phyloP scores from a whole-genome alignment of 2,113 vertebrate genomes.

The Suncus etruscus region DNA sequence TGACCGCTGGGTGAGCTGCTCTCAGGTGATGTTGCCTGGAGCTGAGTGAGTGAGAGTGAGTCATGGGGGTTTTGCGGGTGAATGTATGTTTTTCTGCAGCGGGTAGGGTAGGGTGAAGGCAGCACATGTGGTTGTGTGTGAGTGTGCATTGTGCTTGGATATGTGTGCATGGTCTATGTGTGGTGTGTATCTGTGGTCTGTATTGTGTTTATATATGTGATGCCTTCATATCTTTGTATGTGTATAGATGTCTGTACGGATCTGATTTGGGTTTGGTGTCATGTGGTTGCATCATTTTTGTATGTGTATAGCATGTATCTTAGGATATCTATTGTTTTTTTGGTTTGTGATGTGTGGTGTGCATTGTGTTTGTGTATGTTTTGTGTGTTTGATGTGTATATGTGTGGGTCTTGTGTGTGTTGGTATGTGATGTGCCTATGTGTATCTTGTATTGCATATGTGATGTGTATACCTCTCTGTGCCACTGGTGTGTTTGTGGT shows the following conservation, averaged over 20 bases:
- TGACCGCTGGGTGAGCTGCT: rapidly evolving
- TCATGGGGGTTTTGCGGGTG: background rate
- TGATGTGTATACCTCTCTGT: background rate
- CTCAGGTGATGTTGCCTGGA: rapidly evolving
- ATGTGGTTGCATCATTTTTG: too few species aligned
- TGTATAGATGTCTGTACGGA: background rate
- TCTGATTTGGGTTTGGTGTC: too few species aligned
- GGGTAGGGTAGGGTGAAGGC: background rate
- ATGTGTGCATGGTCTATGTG: too few species aligned
- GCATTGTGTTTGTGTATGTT: too few species aligned
- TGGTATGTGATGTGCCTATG: background rate
- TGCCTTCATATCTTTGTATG: background rate
- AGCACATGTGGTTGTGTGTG: background rate
- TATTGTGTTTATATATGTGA: too few species aligned
- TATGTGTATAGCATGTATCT: too few species aligned
- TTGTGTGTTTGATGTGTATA: too few species aligned
- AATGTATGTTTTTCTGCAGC: background rate
- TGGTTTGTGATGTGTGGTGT: too few species aligned
- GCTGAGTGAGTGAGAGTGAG: background rate
- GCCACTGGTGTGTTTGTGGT: too few species aligned
- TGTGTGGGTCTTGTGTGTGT: too few species aligned
- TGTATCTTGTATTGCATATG: background rate
- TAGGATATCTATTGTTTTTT: too few species aligned
- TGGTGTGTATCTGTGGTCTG: too few species aligned
- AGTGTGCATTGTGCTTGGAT: background rate